Percentiles rank a stretch among this genome's conserved stretches.
phyloP scores from a whole-genome alignment of 2,113 vertebrate genomes.

The Ibidorhyncha struthersii region DNA sequence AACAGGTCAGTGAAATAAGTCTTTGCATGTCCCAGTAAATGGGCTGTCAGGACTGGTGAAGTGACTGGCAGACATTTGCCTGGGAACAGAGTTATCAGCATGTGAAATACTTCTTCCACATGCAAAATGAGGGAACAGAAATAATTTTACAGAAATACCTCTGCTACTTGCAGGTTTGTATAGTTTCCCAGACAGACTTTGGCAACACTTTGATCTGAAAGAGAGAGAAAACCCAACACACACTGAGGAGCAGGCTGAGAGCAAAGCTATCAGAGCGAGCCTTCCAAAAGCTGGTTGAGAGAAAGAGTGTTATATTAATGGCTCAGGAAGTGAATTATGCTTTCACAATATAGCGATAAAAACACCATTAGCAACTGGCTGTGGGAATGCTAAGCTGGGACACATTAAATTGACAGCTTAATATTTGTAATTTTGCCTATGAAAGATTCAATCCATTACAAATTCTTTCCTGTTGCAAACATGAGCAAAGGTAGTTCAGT shows the following conservation, averaged over 20 bases:
- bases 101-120: neutral
- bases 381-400: neutral
- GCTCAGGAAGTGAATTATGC: slow-evolving; percentile 42
- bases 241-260: neutral
- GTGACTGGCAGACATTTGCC: neutral
- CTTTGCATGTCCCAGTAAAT: neutral
- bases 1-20: neutral
- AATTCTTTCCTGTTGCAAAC: slow-evolving; percentile 43
- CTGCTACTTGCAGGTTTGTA: neutral
- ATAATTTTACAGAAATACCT: neutral
- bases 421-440: slow-evolving; percentile 54
- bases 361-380: slow-evolving; percentile 20
- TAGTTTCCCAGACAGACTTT: slow-evolving; percentile 7
- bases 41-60: neutral
- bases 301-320: slow-evolving; percentile 12
- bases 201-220: neutral
- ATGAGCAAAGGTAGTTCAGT: slow-evolving; percentile 5
- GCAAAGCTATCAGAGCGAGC: neutral
- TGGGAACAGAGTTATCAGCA: neutral
- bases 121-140: neutral
- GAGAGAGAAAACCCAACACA: neutral
- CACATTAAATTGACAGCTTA: slow-evolving; percentile 49
- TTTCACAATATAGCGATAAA: slow-evolving; percentile 39
- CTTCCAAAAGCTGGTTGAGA: slow-evolving; percentile 30
- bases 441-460: slow-evolving; percentile 4